Evolutionary conservation across 2,113 vertebrate species (phyloP), one percentile per base, ranked within the genome.

Genomic region (Aptenodytes patagonicus): DNA sequence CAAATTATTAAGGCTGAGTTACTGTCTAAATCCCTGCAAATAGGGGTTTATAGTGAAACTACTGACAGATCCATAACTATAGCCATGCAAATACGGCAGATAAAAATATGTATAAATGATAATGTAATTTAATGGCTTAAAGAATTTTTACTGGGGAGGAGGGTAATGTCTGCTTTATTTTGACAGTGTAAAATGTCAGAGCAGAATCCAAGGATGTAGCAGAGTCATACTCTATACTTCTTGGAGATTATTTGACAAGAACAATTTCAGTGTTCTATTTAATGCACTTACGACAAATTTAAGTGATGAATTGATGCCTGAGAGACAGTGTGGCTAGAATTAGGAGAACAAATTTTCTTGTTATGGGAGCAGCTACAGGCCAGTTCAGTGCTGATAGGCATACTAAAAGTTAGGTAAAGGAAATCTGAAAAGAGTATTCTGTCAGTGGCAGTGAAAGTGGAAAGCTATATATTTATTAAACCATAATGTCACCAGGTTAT

Each of bases 261-360:
- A 96, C 96, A 96, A 97, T 97, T 98, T 96, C 91, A 82, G 92
- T 97, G 97, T 92, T 97, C 97, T 96, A 96, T 95, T 97, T 98
- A 98, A 98, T 91, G 79, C 90, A 87, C 86, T 97, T 97, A 97
- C 13, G 91, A 95, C 96, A 96, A 97, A 97, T 97, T 97, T 96
- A 97, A 97, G 96, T 97, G 97, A 98, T 95, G 95, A 97, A 97
- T 96, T 95, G 96, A 94, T 94, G 96, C 95, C 97, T 95, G 90
- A 90, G 97, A 97, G 97, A 97, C 94, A 95, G 66, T 90, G 95
- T 83, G 95, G 96, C 95, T 97, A 57, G 94, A 97, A 97, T 96
- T 91, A 96, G 88, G 93, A 82, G 95, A 94, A 97, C 94, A 93
- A 89, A 97, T 98, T 95, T 78, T 72, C 93, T 90, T 93, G 95